These are phyloP conservation scores for Syrmaticus mikado DNA, from an alignment of 2,113 vertebrate genomes.

Conservation along the genomic window DNA sequence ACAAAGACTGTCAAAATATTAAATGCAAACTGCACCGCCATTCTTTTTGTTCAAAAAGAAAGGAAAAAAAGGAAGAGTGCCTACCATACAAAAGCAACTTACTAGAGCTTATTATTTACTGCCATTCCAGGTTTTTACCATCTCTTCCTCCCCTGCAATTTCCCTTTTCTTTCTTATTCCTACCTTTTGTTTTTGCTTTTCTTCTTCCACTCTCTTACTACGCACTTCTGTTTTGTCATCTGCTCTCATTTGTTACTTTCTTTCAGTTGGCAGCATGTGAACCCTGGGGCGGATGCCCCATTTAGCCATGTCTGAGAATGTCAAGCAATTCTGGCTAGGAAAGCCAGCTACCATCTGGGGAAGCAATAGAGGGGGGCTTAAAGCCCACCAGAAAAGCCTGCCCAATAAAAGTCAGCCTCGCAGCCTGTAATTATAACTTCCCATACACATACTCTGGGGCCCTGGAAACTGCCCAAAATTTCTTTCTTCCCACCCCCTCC, in stretches of 20 bases:
- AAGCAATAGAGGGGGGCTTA: constrained; percentile 42
- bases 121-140: neutral
- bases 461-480: constrained; percentile 71
- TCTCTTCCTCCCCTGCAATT: neutral
- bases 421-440: constrained; percentile 67
- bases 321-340: constrained; percentile 48
- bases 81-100: neutral
- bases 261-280: constrained; percentile 53
- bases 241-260: constrained; percentile 62
- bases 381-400: constrained; percentile 63
- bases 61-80: neutral
- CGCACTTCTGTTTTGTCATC: constrained; percentile 52
- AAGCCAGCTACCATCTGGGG: constrained; percentile 59
- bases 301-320: constrained; percentile 32
- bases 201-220: constrained; percentile 50
- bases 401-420: constrained; percentile 71
- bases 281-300: neutral
- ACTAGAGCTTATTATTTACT: neutral
- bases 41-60: neutral
- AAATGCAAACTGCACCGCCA: neutral
- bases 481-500: neutral
- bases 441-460: constrained; percentile 41
- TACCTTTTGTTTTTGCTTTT: constrained; percentile 57
- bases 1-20: neutral
- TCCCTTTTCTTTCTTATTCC: constrained; percentile 35